Conservation (phyloP, 2,888 invertebrate genomes). For the Bombylius major region DNA sequence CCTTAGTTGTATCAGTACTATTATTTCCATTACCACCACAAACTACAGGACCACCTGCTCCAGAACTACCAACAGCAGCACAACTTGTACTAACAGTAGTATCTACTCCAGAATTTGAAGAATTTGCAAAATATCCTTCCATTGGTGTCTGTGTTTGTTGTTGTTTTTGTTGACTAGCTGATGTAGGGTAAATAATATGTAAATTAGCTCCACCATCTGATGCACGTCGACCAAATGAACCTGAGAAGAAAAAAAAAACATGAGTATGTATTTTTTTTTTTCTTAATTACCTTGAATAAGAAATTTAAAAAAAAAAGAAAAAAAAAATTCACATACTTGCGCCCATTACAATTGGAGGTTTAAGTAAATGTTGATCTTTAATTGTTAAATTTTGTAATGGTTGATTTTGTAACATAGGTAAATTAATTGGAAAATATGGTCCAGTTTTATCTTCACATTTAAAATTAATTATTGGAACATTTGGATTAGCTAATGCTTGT, state of each 20-base stretch:
- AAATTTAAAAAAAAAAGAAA: neutral
- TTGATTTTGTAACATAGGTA: conserved; percentile 72
- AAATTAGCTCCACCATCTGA: conserved; percentile 94
- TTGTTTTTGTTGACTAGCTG: conserved; percentile 35
- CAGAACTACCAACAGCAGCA: conserved; percentile 16
- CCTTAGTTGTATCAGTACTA: neutral
- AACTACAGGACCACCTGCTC: conserved; percentile 4
- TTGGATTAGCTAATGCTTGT: conserved; percentile 48
- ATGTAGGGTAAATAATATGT: conserved; percentile 50
- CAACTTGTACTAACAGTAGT: conserved; percentile 13
- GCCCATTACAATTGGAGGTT: conserved; percentile 84
- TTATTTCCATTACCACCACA: neutral
- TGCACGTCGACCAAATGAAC: conserved; percentile 78
- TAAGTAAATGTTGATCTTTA: conserved; percentile 85
- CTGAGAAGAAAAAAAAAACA: conserved; percentile 23
- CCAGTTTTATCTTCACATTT: conserved; percentile 28
- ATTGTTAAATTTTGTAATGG: conserved; percentile 75
- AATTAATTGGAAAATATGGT: conserved; percentile 67
- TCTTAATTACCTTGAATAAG: neutral
- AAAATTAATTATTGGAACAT: conserved; percentile 29
- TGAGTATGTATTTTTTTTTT: neutral
- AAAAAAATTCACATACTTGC: conserved; percentile 45
- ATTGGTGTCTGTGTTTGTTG: conserved; percentile 21
- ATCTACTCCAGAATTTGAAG: neutral
- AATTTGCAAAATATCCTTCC: conserved; percentile 31